Conservation (phyloP, 2,888 invertebrate species). For the Calliopum simillimum region DNA sequence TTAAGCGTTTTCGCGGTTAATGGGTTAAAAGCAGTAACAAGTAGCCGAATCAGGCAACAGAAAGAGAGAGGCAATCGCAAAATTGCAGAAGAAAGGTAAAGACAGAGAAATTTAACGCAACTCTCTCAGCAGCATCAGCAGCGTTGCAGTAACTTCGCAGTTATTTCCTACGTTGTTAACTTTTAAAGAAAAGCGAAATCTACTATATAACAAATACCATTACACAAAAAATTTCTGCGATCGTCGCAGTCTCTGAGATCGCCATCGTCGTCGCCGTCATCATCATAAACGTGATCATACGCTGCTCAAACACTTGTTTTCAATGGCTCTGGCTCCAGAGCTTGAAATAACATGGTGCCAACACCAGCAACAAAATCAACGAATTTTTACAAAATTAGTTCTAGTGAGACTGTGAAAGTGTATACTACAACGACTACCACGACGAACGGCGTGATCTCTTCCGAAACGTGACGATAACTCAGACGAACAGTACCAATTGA, state of each 20-base stretch:
- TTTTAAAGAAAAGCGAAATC: constrained; percentile 28
- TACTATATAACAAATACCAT: constrained; percentile 1
- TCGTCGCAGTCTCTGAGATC: background rate
- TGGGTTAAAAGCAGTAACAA: background rate
- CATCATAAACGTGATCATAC: constrained; percentile 12
- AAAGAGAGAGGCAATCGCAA: too few relatives aligned
- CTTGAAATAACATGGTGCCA: background rate
- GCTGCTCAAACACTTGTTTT: constrained; percentile 5
- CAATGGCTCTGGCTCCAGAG: constrained; percentile 11
- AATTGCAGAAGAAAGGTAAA: constrained; percentile 40
- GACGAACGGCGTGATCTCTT: background rate
- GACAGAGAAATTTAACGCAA: constrained; percentile 55
- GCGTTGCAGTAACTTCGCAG: constrained; percentile 31
- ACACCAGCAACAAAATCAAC: constrained; percentile 58
- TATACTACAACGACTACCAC: constrained; percentile 50
- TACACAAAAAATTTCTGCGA: background rate
- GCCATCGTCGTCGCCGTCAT: background rate
- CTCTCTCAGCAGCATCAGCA: constrained; percentile 18
- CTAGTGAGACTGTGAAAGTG: constrained; percentile 65
- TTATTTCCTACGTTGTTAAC: constrained; percentile 16
- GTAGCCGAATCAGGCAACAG: background rate
- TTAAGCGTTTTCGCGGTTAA: too few relatives aligned
- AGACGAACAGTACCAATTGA: constrained; percentile 46
- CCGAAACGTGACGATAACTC: constrained; percentile 37
- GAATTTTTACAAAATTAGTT: constrained; percentile 63